Evolutionary conservation across 1,140 invertebrate species (phyloP).

Genomic region (Drosophila miranda): DNA sequence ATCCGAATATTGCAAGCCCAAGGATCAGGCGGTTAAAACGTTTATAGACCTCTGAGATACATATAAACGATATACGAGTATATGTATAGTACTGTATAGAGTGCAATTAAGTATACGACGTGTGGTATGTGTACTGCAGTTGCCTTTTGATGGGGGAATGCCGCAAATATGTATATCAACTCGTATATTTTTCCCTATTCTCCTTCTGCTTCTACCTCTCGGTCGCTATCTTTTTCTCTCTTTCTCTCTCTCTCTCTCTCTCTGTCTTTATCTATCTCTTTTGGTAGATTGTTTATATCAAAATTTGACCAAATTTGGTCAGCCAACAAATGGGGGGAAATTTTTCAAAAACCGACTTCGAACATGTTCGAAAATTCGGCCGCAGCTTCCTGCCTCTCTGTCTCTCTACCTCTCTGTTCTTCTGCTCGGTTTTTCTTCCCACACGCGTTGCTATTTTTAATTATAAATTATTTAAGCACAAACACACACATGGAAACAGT

Average conservation of each 20-base stretch:
- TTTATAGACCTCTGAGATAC: conserved; percentile 23
- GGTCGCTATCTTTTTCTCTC: not conserved
- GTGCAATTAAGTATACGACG: conserved; percentile 63
- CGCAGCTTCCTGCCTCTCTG: conserved; percentile 3
- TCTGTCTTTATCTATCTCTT: not conserved
- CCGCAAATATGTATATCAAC: conserved; percentile 5
- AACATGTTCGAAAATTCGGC: conserved; percentile 45
- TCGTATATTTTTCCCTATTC: not conserved
- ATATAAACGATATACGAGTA: conserved; percentile 7
- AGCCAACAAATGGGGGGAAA: conserved; percentile 25
- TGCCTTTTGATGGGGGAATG: conserved; percentile 17
- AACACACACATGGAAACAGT: conserved; percentile 11
- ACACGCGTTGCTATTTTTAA: conserved; percentile 78
- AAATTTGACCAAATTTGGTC: conserved; percentile 76
- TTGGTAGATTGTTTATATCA: conserved; percentile 55
- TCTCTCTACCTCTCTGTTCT: not conserved
- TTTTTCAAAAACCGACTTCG: conserved; percentile 51
- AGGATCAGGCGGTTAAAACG: conserved; percentile 30
- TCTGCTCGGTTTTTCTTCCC: conserved; percentile 35
- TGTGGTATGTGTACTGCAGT: conserved; percentile 33
- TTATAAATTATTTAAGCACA: conserved; percentile 66
- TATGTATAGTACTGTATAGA: conserved; percentile 18
- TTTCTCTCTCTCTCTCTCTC: not conserved
- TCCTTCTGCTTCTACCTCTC: not conserved
- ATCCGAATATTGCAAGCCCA: conserved; percentile 3